Evolutionary conservation across 2,797 vertebrate species (phyloP), one percentile per base, ranked within the genome.

Genomic region (Rhodeus uyekii): DNA sequence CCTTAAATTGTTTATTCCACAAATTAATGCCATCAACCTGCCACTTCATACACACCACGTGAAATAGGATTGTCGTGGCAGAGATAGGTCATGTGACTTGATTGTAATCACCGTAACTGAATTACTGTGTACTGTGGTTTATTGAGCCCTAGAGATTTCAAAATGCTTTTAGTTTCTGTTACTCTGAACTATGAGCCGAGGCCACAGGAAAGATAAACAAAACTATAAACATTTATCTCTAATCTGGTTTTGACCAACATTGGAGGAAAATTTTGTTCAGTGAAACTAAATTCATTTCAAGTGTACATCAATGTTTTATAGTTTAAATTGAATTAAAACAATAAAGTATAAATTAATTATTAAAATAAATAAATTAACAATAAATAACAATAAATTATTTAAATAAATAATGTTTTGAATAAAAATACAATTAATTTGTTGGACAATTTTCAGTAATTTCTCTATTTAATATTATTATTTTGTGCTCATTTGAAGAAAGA

Each of bases 11-110:
- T 82, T 82, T 76, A 69, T 82, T 67, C 38, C 60, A 76, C 50
- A 82, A 82, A 75, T 81, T 18, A 75, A 75, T 81, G 71, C 80
- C 60, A 81, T 81, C 72, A 81, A 81, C 80, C 80, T 81, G 80
- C 61, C 80, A 81, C 71, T 67, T 81, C 50, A 74, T 36, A 67
- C 34, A 55, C 24, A 65, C 42, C 46, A 58, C 74, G 61, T 81
- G 61, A 81, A 81, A 81, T 75, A 81, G 61, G 80, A 81, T 75
- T 67, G 80, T 4, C 0, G 34, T 10, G 19, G 60, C 34, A 81
- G 60, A 81, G 46, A 67, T 67, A 46, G 61, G 71, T 44, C 80
- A 75, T 65, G 71, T 81, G 80, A 65, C 71, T 72, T 1, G 27
- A 55, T 75, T 72, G 61, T 75, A 81, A 75, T 81, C 71, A 53